phyloP scores from a whole-genome alignment of 2,797 vertebrate genomes.

The Microchirus variegatus region DNA sequence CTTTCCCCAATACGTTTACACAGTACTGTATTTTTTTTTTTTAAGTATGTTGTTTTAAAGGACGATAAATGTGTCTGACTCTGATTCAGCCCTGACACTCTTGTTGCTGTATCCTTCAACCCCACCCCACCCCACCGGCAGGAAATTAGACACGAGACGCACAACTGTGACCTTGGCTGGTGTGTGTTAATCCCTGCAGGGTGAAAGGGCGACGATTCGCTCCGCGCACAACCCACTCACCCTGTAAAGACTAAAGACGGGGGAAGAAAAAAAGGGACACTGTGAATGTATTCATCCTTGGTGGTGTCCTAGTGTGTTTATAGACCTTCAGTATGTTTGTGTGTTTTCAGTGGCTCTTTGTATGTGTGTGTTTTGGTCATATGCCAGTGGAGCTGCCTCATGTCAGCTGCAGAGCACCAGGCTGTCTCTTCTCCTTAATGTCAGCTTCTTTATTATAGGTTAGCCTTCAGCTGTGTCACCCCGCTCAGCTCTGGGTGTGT shows the following conservation, averaged over 20 bases:
- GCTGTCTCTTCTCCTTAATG: constrained; percentile 24
- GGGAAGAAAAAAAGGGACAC: not conserved
- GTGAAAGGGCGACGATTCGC: constrained; percentile 29
- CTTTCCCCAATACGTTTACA: too few species aligned
- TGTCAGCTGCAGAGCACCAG: constrained; percentile 13
- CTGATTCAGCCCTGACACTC: constrained; percentile 56
- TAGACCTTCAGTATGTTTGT: constrained; percentile 14
- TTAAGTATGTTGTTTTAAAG: too few species aligned
- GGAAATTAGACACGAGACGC: constrained; percentile 59
- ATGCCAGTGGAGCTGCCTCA: constrained; percentile 24
- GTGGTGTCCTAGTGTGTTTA: constrained; percentile 30
- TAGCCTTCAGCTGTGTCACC: constrained; percentile 37
- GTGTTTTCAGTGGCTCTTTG: not conserved
- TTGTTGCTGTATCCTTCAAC: constrained; percentile 47
- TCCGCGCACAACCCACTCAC: not conserved
- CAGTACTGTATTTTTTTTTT: too few species aligned
- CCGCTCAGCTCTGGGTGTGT: constrained; percentile 47
- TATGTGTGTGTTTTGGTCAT: constrained; percentile 2
- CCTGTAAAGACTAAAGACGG: not conserved
- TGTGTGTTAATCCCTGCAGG: constrained; percentile 51
- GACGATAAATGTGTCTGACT: constrained; percentile 52
- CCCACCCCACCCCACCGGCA: constrained; percentile 48
- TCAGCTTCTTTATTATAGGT: constrained; percentile 48
- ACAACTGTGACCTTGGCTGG: constrained; percentile 60
- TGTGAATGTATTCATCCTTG: constrained; percentile 25